Evolutionary conservation across 2,113 vertebrate species (phyloP).

Genomic region (Pavo muticus): DNA sequence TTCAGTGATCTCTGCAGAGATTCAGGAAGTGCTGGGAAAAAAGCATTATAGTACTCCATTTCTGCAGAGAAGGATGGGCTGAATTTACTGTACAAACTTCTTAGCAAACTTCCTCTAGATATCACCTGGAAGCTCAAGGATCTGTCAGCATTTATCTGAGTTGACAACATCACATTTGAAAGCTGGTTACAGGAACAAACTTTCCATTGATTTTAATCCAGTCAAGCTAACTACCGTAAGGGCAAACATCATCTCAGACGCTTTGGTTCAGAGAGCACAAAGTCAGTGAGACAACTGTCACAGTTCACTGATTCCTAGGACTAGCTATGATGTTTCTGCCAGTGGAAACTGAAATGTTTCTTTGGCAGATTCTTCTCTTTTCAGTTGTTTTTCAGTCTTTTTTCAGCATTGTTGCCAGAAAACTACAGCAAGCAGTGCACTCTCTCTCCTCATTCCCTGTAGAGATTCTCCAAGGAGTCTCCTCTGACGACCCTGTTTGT

Average conservation of each 20-base stretch:
- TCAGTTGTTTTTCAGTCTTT: neutral
- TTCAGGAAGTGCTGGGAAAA: neutral
- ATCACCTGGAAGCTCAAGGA: neutral
- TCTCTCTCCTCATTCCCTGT: neutral
- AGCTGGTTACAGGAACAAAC: neutral
- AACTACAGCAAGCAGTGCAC: neutral
- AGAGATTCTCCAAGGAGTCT: neutral
- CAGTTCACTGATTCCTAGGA: neutral
- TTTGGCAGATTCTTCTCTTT: neutral
- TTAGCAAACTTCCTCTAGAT: neutral
- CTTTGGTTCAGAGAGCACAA: neutral
- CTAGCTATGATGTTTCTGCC: neutral
- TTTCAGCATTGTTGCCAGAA: neutral
- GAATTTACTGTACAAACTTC: neutral
- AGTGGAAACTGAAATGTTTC: neutral
- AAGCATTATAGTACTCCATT: neutral
- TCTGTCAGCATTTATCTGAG: neutral
- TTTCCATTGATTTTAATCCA: neutral
- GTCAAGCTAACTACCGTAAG: neutral
- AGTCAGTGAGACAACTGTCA: neutral
- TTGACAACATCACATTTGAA: neutral
- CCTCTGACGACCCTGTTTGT: neutral
- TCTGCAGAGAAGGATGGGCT: neutral
- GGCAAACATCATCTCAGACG: neutral
- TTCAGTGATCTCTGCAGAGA: neutral